phyloP scores from a whole-genome alignment of 64 coral and sea anemone species.

The Montipora efflorescens region DNA sequence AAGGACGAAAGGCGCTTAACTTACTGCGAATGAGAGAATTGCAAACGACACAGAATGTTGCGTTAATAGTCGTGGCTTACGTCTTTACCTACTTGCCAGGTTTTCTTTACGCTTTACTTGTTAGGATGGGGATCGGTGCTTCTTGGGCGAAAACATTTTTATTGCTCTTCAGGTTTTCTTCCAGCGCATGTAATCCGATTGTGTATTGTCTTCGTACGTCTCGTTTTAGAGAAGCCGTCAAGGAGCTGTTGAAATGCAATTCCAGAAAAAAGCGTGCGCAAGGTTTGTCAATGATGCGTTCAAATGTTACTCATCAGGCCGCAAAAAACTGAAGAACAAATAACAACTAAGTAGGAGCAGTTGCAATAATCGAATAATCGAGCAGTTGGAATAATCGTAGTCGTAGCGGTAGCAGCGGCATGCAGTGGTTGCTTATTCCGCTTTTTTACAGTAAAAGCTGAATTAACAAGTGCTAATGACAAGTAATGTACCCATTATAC shows the following conservation, averaged over 20 bases:
- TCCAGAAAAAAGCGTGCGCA: background rate
- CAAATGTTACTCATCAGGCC: too few relatives aligned
- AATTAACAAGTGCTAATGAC: too few relatives aligned
- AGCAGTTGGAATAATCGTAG: too few relatives aligned
- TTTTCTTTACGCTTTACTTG: background rate
- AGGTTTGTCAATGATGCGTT: too few relatives aligned
- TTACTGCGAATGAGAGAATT: background rate
- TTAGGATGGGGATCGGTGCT: background rate
- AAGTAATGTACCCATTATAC: too few relatives aligned
- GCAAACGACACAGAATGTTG: constrained; percentile 1
- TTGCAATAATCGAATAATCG: too few relatives aligned
- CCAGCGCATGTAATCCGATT: constrained; percentile 7
- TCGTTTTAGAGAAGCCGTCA: constrained; percentile 1
- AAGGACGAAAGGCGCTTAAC: background rate
- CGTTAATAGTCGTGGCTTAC: background rate
- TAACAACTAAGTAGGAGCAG: too few relatives aligned
- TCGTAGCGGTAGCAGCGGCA: too few relatives aligned
- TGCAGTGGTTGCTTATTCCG: too few relatives aligned
- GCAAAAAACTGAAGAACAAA: too few relatives aligned
- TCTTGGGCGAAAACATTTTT: background rate
- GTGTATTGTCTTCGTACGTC: background rate
- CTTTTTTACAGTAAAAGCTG: too few relatives aligned
- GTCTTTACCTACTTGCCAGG: background rate
- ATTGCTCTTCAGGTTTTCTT: background rate
- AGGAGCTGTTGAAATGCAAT: background rate